phyloP scores from a whole-genome alignment of 2,797 vertebrate genomes.

The Varecia variegata region DNA sequence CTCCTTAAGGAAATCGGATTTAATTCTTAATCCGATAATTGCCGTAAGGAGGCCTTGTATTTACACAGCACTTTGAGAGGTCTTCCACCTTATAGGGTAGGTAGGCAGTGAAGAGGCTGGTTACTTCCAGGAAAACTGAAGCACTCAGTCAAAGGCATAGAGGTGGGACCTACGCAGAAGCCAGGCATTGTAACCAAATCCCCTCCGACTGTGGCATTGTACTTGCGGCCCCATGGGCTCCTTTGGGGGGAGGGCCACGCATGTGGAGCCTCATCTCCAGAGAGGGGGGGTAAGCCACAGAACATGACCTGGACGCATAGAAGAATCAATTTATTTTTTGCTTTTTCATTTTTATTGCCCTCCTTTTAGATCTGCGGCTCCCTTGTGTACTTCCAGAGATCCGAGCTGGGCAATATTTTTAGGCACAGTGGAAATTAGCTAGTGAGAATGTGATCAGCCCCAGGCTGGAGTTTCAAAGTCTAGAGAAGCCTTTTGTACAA shows the following conservation, averaged over 20 bases:
- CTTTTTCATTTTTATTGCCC: conserved; percentile 72
- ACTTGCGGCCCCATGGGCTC: not conserved
- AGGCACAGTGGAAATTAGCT: conserved; percentile 55
- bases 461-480: conserved; percentile 17
- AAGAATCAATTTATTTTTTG: conserved; percentile 70
- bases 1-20: conserved; percentile 51
- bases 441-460: conserved; percentile 37
- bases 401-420: conserved; percentile 62
- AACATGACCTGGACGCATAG: not conserved
- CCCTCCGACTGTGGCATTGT: not conserved
- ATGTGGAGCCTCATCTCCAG: not conserved
- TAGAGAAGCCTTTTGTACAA: not conserved
- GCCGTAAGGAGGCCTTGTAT: conserved; percentile 37
- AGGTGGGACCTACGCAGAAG: not conserved
- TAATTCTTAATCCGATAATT: conserved; percentile 56
- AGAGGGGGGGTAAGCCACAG: not conserved
- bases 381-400: conserved; percentile 71
- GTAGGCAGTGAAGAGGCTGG: not conserved
- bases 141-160: not conserved
- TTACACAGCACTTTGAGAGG: conserved; percentile 6
- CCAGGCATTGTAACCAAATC: not conserved
- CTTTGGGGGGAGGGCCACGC: not conserved
- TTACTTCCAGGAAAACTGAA: conserved; percentile 19
- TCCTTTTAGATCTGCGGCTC: conserved; percentile 66
- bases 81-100: not conserved